Base-by-base conservation (phyloP, 1,140 invertebrate species). In the Drosophila yakuba region DNA sequence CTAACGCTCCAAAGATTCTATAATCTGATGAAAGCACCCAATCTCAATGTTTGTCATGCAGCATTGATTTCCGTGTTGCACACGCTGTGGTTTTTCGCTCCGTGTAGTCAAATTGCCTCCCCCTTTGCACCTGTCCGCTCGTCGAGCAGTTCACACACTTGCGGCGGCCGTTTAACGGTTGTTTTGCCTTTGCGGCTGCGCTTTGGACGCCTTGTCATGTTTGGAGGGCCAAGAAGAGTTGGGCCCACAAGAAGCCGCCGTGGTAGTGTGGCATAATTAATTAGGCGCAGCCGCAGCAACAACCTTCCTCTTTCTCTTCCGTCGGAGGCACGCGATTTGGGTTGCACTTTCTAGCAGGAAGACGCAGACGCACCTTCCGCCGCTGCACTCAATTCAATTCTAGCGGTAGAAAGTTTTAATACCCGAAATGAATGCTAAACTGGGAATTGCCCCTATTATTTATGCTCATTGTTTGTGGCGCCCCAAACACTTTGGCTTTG, bases 261-360 rank as follows among this genome's bases (percentile, higher is more conserved):
- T 15, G 20, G n/a, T 36, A 23, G 14, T 66, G 20, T 59, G 47
- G 52, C 62, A 71, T 78, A 78, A 78, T 78, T 78, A 78, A 78
- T 78, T 77, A 77, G 74, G 57, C 64, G 45, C 74, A 45, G 52
- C 41, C 23, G 14, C 45, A 43, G 28, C 7, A 10, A 3, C 28
- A 35, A 20, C 28, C 23, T 66, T 68, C 47, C 56, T 66, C 23
- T 66, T 68, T 39, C 56, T 66, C 72, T 66, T 51, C 73, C 71
- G 72, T 39, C 20, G 44, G 12, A 8, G 51, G 66, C 68, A 55
- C 74, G 52, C 74, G 50, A 76, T 44, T 77, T 68, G 73, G 73
- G 73, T 77, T 77, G 74, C 74, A 78, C 74, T 78, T 78, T 78
- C 67, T 60, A 68, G 64, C 64, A 68, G 64, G 64, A 68, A 67